Conservation (phyloP, 2,797 vertebrate genomes). For the Furcifer pardalis region DNA sequence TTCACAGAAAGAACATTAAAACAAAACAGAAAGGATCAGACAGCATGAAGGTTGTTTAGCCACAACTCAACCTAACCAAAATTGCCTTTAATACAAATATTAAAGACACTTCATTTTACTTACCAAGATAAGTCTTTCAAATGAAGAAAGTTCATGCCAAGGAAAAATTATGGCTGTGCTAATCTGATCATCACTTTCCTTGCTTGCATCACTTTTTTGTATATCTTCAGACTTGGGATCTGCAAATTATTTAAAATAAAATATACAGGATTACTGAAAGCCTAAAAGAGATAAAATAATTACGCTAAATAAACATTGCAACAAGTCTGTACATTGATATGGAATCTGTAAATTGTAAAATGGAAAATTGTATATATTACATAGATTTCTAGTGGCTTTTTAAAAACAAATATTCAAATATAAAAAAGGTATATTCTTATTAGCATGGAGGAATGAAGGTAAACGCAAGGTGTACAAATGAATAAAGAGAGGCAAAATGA, state of each 20-base stretch:
- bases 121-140: slow-evolving; percentile 77
- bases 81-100: not conserved
- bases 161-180: slow-evolving; percentile 52
- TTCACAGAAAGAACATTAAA: too few relatives aligned
- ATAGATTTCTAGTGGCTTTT: too few relatives aligned
- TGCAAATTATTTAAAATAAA: slow-evolving; percentile 4
- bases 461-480: too few relatives aligned
- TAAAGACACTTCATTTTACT: slow-evolving; percentile 38
- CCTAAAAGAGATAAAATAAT: not conserved
- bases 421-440: not conserved
- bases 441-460: too few relatives aligned
- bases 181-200: not conserved
- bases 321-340: not conserved
- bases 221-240: slow-evolving; percentile 2
- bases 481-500: too few relatives aligned
- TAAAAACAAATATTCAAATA: not conserved
- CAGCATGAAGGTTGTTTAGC: not conserved
- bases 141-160: slow-evolving; percentile 73
- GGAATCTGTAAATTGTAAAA: not conserved
- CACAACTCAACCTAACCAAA: not conserved
- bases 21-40: too few relatives aligned
- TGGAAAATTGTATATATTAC: too few relatives aligned
- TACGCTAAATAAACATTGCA: not conserved
- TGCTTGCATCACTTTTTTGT: slow-evolving; percentile 1
- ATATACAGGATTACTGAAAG: not conserved